Base-by-base conservation (phyloP, 1,140 invertebrate species). In the Cecropterus lyciades region DNA sequence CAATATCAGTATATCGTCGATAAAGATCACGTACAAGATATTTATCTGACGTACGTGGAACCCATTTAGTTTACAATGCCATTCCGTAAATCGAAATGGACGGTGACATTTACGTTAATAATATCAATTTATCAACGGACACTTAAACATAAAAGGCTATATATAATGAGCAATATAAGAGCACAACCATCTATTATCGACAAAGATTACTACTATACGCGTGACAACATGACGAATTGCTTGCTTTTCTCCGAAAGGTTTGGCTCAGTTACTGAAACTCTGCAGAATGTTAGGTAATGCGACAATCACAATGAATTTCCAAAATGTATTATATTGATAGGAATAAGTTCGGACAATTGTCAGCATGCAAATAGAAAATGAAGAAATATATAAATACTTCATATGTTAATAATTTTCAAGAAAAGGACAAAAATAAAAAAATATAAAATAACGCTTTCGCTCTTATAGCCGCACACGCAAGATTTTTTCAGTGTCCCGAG, bases 21-120 rank as follows among this genome's bases (percentile, higher is more conserved):
- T 59, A 59, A 59, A 13, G 56, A 48, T 59, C 56, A 59, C 24
- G 43, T 27, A 59, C 42, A 59, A 9, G 24, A 46, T 59, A 59
- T 59, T 59, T 46, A 30, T 59, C 43, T 11, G 42, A 15, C 27
- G 56, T 27, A 59, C 56, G 43, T 46, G 56, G 20, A 46, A 16
- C 56, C 45, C 56, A 48, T 46, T 59, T 43, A 20, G 27, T 59
- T 59, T 30, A 59, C 33, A 59, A 59, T 59, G 43, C 56, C 56
- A 20, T 59, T 48, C 13, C 14, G 33, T 59, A 46, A 46, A 59
- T 59, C 42, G 56, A 48, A 48, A 16, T 20, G 56, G 56, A 43
- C 56, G 56, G 43, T 10, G 24, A 14, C 24, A 17, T 59, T 59
- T 20, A 45, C 24, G 48, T 59, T 59, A 46, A 30, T 20, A 59